Evolutionary conservation across 2,888 invertebrate genomes (phyloP).

Genomic region (Torymus auratus): DNA sequence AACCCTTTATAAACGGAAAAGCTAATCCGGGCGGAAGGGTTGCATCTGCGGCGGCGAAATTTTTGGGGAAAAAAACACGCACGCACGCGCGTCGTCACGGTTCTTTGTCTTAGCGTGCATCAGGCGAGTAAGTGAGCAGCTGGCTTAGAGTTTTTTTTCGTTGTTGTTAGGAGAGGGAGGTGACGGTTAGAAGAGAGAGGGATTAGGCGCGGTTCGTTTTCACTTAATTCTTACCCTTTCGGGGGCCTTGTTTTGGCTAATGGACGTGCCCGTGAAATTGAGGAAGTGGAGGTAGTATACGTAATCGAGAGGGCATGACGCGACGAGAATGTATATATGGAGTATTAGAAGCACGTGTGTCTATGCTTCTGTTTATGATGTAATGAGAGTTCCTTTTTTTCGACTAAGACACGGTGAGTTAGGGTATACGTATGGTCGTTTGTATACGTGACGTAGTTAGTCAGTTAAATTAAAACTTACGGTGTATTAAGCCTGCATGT

Average conservation of each 20-base stretch:
- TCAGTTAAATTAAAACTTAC: too few species aligned
- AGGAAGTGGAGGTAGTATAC: background rate
- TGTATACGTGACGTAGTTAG: too few species aligned
- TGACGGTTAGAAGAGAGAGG: background rate
- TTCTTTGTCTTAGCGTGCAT: too few species aligned
- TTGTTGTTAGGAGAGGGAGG: background rate
- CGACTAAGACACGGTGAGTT: too few species aligned
- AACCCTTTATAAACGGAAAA: constrained; percentile 1
- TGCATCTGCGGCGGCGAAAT: constrained; percentile 21
- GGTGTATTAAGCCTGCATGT: too few species aligned
- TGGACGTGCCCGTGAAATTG: background rate
- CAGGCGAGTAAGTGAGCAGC: too few species aligned
- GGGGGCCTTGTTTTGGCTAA: background rate
- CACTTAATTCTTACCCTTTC: constrained; percentile 48
- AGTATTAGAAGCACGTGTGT: too few species aligned
- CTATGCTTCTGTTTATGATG: too few species aligned
- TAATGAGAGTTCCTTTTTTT: too few species aligned
- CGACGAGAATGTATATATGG: too few species aligned
- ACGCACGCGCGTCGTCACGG: background rate
- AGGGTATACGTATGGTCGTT: too few species aligned
- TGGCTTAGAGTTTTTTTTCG: background rate
- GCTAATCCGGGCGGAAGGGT: constrained; percentile 20
- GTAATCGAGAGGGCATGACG: too few species aligned
- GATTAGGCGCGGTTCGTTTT: constrained; percentile 43
- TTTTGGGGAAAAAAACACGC: constrained; percentile 13